These are phyloP conservation scores for Anorthoa munda DNA, from an alignment of 2,888 invertebrate species.

Conservation along the genomic window DNA sequence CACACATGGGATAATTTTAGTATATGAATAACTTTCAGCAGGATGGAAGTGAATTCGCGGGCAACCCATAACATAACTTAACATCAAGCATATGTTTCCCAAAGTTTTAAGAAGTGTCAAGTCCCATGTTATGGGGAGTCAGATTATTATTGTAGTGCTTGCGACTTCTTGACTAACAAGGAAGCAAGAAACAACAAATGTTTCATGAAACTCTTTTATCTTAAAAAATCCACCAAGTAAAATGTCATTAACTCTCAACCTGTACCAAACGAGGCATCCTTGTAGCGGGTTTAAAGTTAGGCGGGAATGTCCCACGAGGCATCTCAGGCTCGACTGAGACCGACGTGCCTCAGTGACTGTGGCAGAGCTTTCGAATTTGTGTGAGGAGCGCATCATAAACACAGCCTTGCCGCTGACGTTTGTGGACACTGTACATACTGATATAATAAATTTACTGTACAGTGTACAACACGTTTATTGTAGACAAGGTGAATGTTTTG, in stretches of 20 bases:
- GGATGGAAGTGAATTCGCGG: too few relatives aligned
- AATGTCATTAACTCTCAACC: constrained; percentile 8
- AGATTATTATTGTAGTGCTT: too few relatives aligned
- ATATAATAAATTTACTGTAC: constrained; percentile 36
- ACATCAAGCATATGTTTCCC: too few relatives aligned
- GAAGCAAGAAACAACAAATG: neutral
- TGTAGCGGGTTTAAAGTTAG: constrained; percentile 30
- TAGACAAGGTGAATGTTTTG: constrained; percentile 32
- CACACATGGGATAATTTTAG: too few relatives aligned
- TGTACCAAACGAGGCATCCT: constrained; percentile 11
- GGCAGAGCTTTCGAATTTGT: constrained; percentile 58
- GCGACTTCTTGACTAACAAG: too few relatives aligned
- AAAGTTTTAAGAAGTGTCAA: too few relatives aligned
- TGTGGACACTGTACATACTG: constrained; percentile 41
- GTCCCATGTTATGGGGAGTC: too few relatives aligned
- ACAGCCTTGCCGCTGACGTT: constrained; percentile 39
- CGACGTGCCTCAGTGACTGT: constrained; percentile 51
- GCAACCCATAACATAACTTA: too few relatives aligned
- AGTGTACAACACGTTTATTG: constrained; percentile 17
- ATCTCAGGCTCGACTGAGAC: constrained; percentile 39
- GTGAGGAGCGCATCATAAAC: constrained; percentile 54
- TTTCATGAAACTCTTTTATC: neutral
- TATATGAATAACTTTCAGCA: too few relatives aligned
- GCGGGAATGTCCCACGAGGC: constrained; percentile 39
- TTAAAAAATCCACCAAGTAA: constrained; percentile 6